These are phyloP conservation scores for Rhombomys opimus DNA, from an alignment of 2,113 vertebrate genomes.

Conservation along the genomic window DNA sequence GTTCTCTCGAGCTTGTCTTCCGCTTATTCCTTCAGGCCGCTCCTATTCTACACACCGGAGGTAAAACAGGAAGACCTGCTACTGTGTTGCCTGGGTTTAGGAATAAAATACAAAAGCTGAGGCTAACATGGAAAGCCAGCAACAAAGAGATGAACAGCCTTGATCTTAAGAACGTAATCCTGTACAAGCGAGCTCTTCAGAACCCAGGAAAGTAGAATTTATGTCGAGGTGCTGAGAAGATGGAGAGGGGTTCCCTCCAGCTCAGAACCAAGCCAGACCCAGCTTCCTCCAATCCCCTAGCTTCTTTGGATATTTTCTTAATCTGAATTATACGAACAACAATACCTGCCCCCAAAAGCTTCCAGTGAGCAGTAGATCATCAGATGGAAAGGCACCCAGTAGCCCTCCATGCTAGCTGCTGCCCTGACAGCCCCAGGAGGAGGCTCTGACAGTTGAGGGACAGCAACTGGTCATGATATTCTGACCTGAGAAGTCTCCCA, in stretches of 20 bases:
- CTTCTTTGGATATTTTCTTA: not conserved
- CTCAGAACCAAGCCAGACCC: not conserved
- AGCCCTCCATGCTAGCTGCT: not conserved
- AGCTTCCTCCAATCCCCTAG: not conserved
- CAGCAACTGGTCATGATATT: not conserved
- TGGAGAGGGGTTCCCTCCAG: not conserved
- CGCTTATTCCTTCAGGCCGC: not conserved
- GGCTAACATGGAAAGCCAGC: not conserved
- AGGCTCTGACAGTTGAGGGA: not conserved
- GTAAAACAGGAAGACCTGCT: not conserved
- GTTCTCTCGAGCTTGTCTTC: not conserved
- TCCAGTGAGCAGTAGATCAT: not conserved
- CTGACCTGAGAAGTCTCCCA: not conserved
- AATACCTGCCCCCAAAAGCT: not conserved
- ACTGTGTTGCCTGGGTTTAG: not conserved
- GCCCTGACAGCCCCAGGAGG: not conserved
- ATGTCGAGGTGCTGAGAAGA: not conserved
- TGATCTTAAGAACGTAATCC: not conserved
- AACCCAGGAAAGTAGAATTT: not conserved
- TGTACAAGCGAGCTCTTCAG: not conserved
- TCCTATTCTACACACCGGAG: not conserved
- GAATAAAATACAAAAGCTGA: not conserved
- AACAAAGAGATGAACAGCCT: not conserved
- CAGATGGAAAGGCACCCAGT: not conserved
- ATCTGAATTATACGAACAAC: not conserved